Base-by-base conservation (phyloP, 2,797 vertebrate species). In the Babyrousa celebensis region DNA sequence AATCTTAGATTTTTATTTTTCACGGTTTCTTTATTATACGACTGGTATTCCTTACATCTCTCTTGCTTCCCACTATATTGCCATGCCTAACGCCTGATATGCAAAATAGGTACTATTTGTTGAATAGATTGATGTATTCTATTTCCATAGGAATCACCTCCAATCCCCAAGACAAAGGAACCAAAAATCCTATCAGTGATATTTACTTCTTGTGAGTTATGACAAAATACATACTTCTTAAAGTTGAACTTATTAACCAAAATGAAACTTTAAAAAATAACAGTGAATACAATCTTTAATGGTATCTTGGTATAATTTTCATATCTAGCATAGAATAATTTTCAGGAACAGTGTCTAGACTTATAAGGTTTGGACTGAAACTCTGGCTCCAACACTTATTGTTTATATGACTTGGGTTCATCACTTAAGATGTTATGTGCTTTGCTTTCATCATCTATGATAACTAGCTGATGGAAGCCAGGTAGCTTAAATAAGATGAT, bases 241-340 rank as follows among this genome's bases (percentile, higher is more conserved):
- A 88, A 12, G 12, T 79, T 87, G 62, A 88, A 54, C 72, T 85
- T 71, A 58, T 67, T 96, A 85, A 79, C 3, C 18, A 85, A 95
- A 88, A 56, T 67, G 12, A 78, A 93, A 90, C 29, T 58, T 91
- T 6, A 60, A 54, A 91, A 84, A 65, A 89, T 40, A 56, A 71
- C 54, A 52, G 16, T 58, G 52, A 94, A 71, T 78, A 25, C 0
- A 93, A 63, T 70, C 10, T 72, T 68, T 80, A 72, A 18, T 70
- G 25, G 29, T 12, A 27, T 87, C 89, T n/a, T 85, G 40, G 4
- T 25, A 88, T 70, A 17, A 78, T 74, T 86, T 80, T 94, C 3
- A 52, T 18, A 85, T 71, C 12, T 75, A 18, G 5, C 20, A 75
- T 63, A 36, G 17, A 94, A 54, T 84, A 63, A 71, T 27, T 27